These are phyloP conservation scores for Piaya cayana DNA, from an alignment of 2,113 vertebrate genomes.

Conservation along the genomic window DNA sequence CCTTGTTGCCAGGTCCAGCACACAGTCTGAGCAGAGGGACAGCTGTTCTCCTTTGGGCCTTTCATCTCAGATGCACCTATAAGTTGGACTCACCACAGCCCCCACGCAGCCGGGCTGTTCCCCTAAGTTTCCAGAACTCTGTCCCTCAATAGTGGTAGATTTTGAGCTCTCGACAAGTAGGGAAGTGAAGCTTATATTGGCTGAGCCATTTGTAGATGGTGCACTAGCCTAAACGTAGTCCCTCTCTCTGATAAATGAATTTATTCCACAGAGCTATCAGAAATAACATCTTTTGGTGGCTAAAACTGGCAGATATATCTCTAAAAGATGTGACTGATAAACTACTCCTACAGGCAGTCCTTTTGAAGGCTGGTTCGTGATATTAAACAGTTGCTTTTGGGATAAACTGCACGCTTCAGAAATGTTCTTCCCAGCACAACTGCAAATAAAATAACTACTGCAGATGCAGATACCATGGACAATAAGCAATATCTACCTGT, in stretches of 20 bases:
- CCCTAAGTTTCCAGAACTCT: neutral
- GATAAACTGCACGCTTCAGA: neutral
- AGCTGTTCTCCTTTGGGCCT: fast-evolving
- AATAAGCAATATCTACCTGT: neutral
- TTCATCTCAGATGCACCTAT: neutral
- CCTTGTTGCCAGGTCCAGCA: fast-evolving
- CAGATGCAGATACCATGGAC: neutral
- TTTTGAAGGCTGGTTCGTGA: constrained; percentile 15
- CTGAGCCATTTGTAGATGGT: neutral
- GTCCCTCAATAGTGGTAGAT: neutral
- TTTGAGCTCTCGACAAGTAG: neutral
- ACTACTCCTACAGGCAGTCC: neutral
- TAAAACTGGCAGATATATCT: neutral
- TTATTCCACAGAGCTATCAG: neutral
- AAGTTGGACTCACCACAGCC: neutral
- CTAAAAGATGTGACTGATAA: neutral
- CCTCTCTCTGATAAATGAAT: neutral
- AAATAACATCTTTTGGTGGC: neutral
- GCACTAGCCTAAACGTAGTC: neutral
- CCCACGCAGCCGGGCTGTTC: neutral
- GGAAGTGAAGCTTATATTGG: neutral
- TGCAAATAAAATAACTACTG: neutral
- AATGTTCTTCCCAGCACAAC: neutral
- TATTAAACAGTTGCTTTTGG: neutral
- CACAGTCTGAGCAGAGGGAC: fast-evolving